Evolutionary conservation across 2,113 vertebrate genomes (phyloP), one percentile per base, ranked within the genome.

Genomic region (Lucifuga dentata): DNA sequence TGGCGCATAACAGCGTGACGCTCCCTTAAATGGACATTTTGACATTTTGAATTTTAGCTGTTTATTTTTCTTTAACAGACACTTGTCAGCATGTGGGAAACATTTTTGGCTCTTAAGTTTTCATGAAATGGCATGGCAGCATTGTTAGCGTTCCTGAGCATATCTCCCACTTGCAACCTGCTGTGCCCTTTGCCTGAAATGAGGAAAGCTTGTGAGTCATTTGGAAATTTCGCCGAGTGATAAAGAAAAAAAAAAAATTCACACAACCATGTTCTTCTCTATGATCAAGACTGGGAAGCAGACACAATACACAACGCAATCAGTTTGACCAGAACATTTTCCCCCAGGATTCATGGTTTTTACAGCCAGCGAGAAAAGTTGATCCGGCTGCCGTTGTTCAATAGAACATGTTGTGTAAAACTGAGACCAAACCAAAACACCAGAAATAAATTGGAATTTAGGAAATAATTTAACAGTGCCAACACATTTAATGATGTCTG

Each of bases 61-160:
- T 80, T 89, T 89, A 72, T 88, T 88, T 87, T 70, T 81, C 83
- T 86, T 82, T 68, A 85, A 81, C 84, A 71, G 84, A 90, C 80
- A 86, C 87, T 88, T 88, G 80, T 85, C 86, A 89, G 85, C 89
- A 84, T 88, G 89, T 84, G 87, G 86, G 76, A 68, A 81, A 76
- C 82, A 71, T 86, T 85, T 80, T 8, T 63, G 74, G 21, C 82
- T 85, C 86, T 87, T 80, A 86, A 78, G 71, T 81, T 79, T 82
- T 20, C 55, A 50, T 74, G 36, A 86, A 88, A 86, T 80, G 76
- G 66, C 79, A 57, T 41, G 43, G 71, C 68, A 38, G 77, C 86
- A 85, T 90, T 90, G 86, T 90, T 89, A 86, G 85, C 46, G 63
- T 82, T 16, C 24, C 70, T 51, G 81, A 88, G 83, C 83, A 50